A percentile compares a stretch with the other conserved stretches of the same genome.
Conservation (phyloP, 2,888 invertebrate species). For the Tenthredo livida region DNA sequence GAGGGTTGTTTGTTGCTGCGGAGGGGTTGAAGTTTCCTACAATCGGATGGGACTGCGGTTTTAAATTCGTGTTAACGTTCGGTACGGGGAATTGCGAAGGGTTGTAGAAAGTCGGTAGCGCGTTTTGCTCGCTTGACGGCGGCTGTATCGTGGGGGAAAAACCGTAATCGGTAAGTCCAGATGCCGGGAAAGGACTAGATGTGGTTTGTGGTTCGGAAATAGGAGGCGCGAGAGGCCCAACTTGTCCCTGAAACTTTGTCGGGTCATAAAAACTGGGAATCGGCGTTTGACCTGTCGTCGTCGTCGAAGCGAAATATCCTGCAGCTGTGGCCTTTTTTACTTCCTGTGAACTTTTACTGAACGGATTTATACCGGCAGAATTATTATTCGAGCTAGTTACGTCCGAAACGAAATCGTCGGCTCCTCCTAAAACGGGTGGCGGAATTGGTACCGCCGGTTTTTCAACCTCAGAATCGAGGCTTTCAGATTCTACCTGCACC, state of each 20-base stretch:
- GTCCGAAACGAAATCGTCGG: neutral
- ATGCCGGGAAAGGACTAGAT: neutral
- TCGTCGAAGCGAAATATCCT: constrained; percentile 4
- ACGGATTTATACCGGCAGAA: neutral
- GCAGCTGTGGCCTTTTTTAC: neutral
- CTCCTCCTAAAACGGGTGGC: neutral
- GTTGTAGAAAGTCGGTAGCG: constrained; percentile 66
- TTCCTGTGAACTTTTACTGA: neutral
- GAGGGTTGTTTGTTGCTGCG: neutral
- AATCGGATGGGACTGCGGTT: constrained; percentile 19
- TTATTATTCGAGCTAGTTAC: neutral
- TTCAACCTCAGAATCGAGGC: neutral
- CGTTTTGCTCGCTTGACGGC: neutral
- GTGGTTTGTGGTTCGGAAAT: neutral
- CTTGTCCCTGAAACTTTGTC: constrained; percentile 26
- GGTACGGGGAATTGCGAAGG: constrained; percentile 61
- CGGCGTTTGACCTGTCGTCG: neutral
- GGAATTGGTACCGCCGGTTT: neutral
- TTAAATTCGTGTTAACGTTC: neutral
- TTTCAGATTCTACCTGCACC: neutral
- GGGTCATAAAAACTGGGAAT: constrained; percentile 36
- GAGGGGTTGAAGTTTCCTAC: neutral
- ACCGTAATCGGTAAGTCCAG: neutral
- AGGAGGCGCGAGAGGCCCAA: neutral
- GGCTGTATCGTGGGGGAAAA: neutral